Base-by-base conservation (phyloP, 2,888 invertebrate species). In the Pandemis cinnamomeana region DNA sequence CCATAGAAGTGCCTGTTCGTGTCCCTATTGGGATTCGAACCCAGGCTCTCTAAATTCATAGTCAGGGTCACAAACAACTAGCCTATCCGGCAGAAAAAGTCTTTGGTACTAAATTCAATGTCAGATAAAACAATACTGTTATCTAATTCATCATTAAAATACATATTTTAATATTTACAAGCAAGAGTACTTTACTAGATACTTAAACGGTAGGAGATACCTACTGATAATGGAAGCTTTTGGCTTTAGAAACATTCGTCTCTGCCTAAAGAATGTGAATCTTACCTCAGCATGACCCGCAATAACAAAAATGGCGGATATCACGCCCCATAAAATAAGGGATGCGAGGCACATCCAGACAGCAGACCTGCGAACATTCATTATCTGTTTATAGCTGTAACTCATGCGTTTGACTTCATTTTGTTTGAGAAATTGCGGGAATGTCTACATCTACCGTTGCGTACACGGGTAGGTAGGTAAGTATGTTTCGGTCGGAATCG, bases 251-350 rank as follows among this genome's bases (percentile, higher is more conserved):
- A 46, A n/a, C n/a, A 13, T 13, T 53, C 15, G 27, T n/a, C 4
- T 27, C 58, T 64, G 44, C 46, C 36, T 20, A 60, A 36, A 53
- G 48, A 36, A 51, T 55, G n/a, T 44, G 51, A 67, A 71, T 79
- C 78, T 83, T 87, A 94, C 95, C 89, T 96, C 95, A 15, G 95
- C 95, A 82, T 96, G 96, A 20, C 95, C 96, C 15, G 96, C 95
- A 67, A 96, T 85, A 46, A 96, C 89, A 77, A 96, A 95, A 11
- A 95, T 88, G 11, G 92, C 88, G 69, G 95, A 93, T 77, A 96
- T 93, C 77, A 95, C 87, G 48, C 89, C 83, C 96, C 96, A 96
- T 68, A 96, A 86, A 72, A 94, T 86, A 13, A 96, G 87, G 41
- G 96, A 95, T 60, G 95, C 86, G 70, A 96, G 80, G 81, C 95